Base-by-base conservation (phyloP, 1,140 invertebrate genomes). In the Pararge aegeria region DNA sequence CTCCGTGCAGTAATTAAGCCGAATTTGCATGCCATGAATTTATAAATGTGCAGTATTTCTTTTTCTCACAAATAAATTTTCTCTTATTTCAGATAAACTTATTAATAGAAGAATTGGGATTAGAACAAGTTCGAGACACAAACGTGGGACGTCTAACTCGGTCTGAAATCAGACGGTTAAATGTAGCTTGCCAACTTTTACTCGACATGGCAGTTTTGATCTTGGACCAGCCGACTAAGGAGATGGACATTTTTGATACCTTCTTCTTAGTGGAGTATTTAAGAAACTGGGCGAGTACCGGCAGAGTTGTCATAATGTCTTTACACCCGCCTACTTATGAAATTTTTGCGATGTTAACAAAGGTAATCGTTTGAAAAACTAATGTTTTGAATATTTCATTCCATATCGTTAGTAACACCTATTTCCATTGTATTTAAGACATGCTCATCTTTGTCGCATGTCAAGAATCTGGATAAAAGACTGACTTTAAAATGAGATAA, bases 201-300 rank as follows among this genome's bases (percentile, higher is more conserved):
- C 91, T 97, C 5, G 94, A 96, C 77, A 94, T 95, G 49, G 96
- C 97, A 53, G 92, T 98, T 29, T 90, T 98, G 0, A 92, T 97
- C 1, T 87, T 98, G 19, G 97, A 98, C 78, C 95, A 97, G 83
- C 96, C 97, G 2, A 97, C 97, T 0, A 94, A 94, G 73, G 96
- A 96, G 48, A 96, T 99, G 94, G 97, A 99, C 70, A 98, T 98
- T 55, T 98, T 98, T 66, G 97, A 99, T 75, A 97, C 97, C 0
- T 98, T 98, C 87, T 98, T 98, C 81, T 84, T 98, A 12, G 94
- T 98, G 19, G 97, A 98, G 81, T 98, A 98, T 84, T 87, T 98
- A 34, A 93, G 97, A 51, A 97, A 98, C 79, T 98, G 97, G 97
- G 96, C 97, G 0, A 93, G 93, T 48, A 93, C 95, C 16, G 94